Percentiles rank a stretch among this genome's conserved stretches.
phyloP scores from a whole-genome alignment of 2,888 invertebrate species.

The Dolichomitus sp. region DNA sequence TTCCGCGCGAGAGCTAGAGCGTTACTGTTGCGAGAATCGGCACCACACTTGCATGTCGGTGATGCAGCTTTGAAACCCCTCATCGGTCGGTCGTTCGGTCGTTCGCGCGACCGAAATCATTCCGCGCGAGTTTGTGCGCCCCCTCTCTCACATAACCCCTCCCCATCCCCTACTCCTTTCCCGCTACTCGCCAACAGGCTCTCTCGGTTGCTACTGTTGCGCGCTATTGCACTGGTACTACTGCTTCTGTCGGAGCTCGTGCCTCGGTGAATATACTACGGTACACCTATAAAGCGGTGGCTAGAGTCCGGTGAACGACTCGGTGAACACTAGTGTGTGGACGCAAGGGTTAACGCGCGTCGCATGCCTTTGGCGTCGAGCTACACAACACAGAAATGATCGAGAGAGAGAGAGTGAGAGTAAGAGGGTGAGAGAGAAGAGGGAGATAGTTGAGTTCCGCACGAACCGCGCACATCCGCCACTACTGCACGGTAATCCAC shows the following conservation, averaged over 20 bases:
- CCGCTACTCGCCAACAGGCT: neutral
- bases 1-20: constrained; percentile 13
- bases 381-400: constrained; percentile 29
- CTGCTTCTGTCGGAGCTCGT: neutral
- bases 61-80: constrained; percentile 41
- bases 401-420: constrained; percentile 15
- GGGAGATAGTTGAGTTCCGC: constrained; percentile 45
- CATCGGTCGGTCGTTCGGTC: constrained; percentile 44
- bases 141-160: neutral
- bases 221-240: constrained; percentile 32
- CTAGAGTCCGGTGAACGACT: constrained; percentile 48
- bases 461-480: constrained; percentile 56
- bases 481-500: constrained; percentile 52
- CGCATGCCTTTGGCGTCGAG: constrained; percentile 44
- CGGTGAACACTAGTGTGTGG: constrained; percentile 58
- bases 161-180: neutral
- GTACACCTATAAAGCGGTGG: constrained; percentile 22
- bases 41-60: constrained; percentile 41
- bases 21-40: constrained; percentile 17
- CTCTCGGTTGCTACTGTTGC: constrained; percentile 18
- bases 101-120: constrained; percentile 42
- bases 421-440: neutral
- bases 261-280: constrained; percentile 23
- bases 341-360: constrained; percentile 56
- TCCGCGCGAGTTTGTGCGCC: constrained; percentile 41